A percentile compares a stretch with the other conserved stretches of the same genome.
These are phyloP conservation scores for Sthenelais limicola DNA, from an alignment of 2,888 invertebrate species.

Conservation along the genomic window DNA sequence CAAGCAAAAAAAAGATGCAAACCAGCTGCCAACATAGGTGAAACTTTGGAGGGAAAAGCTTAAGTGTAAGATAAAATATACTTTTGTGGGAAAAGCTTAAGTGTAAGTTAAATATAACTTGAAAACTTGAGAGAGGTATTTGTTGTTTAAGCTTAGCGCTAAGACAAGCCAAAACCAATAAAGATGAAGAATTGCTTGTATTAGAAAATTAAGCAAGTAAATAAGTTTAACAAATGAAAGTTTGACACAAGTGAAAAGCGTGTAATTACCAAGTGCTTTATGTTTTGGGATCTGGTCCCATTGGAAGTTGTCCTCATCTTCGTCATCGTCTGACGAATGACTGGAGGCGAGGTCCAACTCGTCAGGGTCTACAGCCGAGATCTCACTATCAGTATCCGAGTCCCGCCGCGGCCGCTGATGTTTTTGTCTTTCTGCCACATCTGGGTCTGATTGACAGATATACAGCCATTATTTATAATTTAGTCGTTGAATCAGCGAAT, in stretches of 20 bases:
- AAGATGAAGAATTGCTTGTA: no score
- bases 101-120: no score
- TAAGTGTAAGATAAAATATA: no score
- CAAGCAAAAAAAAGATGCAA: conserved; percentile 1
- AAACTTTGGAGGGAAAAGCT: neutral
- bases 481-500: no score
- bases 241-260: no score
- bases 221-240: no score
- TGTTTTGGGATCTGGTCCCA: conserved; percentile 42
- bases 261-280: conserved; percentile 42
- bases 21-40: neutral
- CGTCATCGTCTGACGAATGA: conserved; percentile 92
- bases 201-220: neutral
- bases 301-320: conserved; percentile 66
- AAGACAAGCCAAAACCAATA: no score
- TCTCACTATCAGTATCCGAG: conserved; percentile 82
- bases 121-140: no score
- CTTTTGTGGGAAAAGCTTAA: no score
- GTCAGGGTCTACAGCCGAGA: conserved; percentile 72
- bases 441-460: conserved; percentile 60
- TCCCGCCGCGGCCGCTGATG: conserved; percentile 75
- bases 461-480: no score
- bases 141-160: no score
- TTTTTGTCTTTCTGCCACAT: conserved; percentile 59
- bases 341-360: conserved; percentile 91